Conservation (phyloP, 2,797 vertebrate genomes). For the Sorex maritimensis region DNA sequence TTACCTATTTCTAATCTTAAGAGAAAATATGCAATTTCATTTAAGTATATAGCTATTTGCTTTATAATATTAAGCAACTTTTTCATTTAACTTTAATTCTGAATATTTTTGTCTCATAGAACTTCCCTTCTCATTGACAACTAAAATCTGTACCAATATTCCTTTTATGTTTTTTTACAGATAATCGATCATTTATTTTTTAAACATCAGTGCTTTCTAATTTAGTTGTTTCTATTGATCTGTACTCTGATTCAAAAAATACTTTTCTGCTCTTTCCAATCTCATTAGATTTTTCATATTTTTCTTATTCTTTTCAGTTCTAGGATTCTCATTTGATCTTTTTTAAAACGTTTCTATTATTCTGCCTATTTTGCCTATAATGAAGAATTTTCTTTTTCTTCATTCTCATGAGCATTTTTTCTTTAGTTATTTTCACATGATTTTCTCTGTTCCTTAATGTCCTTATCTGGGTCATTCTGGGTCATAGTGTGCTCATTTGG, state of each 20-base stretch:
- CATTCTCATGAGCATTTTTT: not conserved
- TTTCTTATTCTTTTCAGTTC: not conserved
- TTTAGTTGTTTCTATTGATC: not conserved
- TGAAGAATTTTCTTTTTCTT: not conserved
- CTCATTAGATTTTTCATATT: not conserved
- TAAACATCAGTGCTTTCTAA: not conserved
- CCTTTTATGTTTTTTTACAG: not conserved
- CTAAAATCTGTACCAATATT: not conserved
- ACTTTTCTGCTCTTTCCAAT: not conserved
- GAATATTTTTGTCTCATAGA: not conserved
- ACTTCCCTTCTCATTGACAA: not conserved
- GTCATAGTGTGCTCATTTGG: not conserved
- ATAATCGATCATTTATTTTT: not conserved
- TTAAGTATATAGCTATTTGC: no score
- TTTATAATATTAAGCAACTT: no score
- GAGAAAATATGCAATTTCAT: not conserved
- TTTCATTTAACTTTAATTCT: not conserved
- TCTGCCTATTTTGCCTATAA: not conserved
- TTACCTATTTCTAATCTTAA: not conserved
- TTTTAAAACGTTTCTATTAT: not conserved
- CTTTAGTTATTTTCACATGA: not conserved
- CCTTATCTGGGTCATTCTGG: not conserved
- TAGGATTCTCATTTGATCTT: not conserved
- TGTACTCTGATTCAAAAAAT: not conserved
- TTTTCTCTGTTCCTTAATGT: not conserved